phyloP scores from a whole-genome alignment of 2,797 vertebrate genomes.

The Coreius guichenoti region DNA sequence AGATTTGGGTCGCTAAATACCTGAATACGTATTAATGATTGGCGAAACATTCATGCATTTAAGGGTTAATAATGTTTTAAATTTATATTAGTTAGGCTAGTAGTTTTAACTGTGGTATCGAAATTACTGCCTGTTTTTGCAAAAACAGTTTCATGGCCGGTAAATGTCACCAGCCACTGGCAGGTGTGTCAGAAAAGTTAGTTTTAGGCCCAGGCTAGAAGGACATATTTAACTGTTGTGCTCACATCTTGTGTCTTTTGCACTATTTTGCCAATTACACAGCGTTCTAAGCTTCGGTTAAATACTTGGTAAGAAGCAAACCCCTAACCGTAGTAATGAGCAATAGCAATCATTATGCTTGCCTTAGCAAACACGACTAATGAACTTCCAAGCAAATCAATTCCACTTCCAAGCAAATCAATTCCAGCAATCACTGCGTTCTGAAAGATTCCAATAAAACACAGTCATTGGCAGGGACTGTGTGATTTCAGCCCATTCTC shows the following conservation, averaged over 20 bases:
- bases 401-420: slow-evolving; percentile 12
- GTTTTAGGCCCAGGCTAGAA: not conserved
- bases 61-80: too few relatives aligned
- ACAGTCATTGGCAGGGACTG: slow-evolving; percentile 15
- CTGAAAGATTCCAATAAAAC: not conserved
- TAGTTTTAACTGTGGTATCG: too few relatives aligned
- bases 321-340: not conserved
- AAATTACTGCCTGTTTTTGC: not conserved
- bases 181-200: not conserved
- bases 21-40: too few relatives aligned
- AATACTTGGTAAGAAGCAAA: not conserved
- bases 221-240: not conserved
- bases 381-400: slow-evolving; percentile 11
- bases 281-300: not conserved
- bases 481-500: slow-evolving; percentile 33
- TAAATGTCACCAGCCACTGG: not conserved
- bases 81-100: too few relatives aligned
- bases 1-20: too few relatives aligned
- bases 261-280: not conserved
- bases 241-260: not conserved
- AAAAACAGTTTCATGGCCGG: not conserved
- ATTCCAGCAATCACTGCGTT: not conserved
- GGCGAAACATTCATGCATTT: too few relatives aligned
- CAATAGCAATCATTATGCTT: not conserved
- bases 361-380: not conserved